Evolutionary conservation across 2,888 invertebrate species (phyloP).

Genomic region (Trimorus sp.): DNA sequence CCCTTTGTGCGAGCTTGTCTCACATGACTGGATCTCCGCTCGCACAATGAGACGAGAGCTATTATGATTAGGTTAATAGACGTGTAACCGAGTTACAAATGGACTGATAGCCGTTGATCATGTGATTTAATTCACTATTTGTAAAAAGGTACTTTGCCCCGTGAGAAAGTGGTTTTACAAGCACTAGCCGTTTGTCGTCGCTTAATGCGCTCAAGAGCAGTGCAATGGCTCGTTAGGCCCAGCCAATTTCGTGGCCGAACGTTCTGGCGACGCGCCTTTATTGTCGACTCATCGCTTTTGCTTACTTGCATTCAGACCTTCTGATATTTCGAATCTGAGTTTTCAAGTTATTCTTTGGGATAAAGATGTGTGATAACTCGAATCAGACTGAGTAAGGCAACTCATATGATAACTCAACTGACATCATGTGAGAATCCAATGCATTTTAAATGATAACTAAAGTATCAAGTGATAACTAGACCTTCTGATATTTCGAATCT

Average conservation of each 20-base stretch:
- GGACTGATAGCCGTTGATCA: constrained; percentile 54
- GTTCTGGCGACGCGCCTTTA: background rate
- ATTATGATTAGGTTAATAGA: constrained; percentile 70
- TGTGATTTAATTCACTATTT: constrained; percentile 43
- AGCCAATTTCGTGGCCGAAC: constrained; percentile 19
- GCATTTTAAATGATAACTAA: too few species aligned
- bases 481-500: too few species aligned
- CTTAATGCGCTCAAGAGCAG: constrained; percentile 19
- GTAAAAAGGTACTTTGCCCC: constrained; percentile 42
- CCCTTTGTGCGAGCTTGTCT: constrained; percentile 62
- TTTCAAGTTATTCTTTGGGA: too few species aligned
- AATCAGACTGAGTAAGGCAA: too few species aligned
- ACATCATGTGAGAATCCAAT: too few species aligned
- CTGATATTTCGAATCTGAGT: too few species aligned
- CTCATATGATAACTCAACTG: too few species aligned
- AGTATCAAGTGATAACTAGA: too few species aligned
- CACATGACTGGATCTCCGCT: constrained; percentile 52
- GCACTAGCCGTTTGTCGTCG: constrained; percentile 19
- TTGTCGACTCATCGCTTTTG: too few species aligned
- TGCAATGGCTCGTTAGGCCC: constrained; percentile 10
- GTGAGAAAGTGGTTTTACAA: constrained; percentile 37
- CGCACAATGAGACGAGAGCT: constrained; percentile 59
- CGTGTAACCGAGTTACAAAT: constrained; percentile 69
- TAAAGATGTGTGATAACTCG: too few species aligned
- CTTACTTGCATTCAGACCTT: too few species aligned